Percentiles rank a stretch among this genome's conserved stretches.
Evolutionary conservation across 2,888 invertebrate genomes (phyloP).

Genomic region (Entomobrya proxima): DNA sequence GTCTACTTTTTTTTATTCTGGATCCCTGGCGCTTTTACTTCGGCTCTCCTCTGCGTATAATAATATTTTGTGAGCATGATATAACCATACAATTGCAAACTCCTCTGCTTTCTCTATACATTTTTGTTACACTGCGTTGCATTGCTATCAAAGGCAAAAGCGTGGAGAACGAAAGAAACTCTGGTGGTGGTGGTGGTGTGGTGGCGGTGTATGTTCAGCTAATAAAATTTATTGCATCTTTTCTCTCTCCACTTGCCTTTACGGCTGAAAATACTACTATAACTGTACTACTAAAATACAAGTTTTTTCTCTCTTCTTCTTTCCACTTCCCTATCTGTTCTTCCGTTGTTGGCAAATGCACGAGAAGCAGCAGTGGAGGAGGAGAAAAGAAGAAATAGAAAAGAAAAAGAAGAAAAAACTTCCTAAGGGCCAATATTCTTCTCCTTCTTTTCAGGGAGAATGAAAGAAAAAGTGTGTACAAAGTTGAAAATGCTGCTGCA

Average conservation of each 20-base stretch:
- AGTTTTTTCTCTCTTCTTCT: constrained; percentile 9
- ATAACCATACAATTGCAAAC: no score
- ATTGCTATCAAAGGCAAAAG: no score
- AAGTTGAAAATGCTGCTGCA: constrained; percentile 27
- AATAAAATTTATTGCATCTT: constrained; percentile 61
- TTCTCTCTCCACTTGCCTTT: constrained; percentile 19
- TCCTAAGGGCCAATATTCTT: constrained; percentile 28
- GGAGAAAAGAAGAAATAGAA: background rate
- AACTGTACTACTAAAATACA: constrained; percentile 20
- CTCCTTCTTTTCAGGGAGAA: background rate
- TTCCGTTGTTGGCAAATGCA: no score
- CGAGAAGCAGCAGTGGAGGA: constrained; percentile 6
- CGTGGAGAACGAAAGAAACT: background rate
- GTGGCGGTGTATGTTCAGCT: constrained; percentile 42
- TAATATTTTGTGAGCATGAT: background rate
- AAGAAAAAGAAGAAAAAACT: constrained; percentile 5
- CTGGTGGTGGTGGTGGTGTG: background rate
- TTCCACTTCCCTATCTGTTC: background rate
- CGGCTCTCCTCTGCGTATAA: no score
- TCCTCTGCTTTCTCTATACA: background rate
- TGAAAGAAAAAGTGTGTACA: background rate
- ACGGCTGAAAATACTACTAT: background rate
- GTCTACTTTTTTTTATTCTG: constrained; percentile 3
- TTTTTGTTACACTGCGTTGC: background rate
- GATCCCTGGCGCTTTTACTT: background rate